A percentile compares a stretch with the other conserved stretches of the same genome.
These are phyloP conservation scores for Leistus spinibarbis DNA, from an alignment of 2,888 invertebrate genomes.

Conservation along the genomic window DNA sequence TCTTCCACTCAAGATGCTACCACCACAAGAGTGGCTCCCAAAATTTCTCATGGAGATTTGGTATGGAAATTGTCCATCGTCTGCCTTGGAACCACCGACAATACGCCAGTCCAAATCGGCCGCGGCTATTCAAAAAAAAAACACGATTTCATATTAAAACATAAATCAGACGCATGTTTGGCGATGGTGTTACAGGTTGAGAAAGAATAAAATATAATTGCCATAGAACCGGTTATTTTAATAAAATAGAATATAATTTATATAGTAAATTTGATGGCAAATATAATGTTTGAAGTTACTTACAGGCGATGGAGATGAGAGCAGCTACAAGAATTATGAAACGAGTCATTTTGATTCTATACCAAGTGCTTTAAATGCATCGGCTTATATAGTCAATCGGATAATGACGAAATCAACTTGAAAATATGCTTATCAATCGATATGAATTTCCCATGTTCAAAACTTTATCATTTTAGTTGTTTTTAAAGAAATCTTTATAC, in stretches of 20 bases:
- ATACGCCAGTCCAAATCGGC: constrained; percentile 49
- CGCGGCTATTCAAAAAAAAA: background rate
- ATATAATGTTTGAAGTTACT: background rate
- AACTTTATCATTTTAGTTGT: background rate
- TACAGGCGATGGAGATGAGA: background rate
- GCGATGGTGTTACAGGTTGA: background rate
- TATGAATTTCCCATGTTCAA: background rate
- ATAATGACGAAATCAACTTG: background rate
- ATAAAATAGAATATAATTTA: background rate
- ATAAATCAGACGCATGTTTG: background rate
- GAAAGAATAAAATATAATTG: background rate
- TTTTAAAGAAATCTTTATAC: background rate
- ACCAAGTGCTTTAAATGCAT: background rate
- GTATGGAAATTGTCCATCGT: constrained; percentile 55
- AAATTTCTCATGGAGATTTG: constrained; percentile 56
- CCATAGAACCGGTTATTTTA: background rate
- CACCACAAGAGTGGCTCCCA: constrained; percentile 58
- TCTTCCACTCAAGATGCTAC: constrained; percentile 56
- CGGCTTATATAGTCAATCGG: background rate
- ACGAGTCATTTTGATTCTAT: background rate
- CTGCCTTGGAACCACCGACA: constrained; percentile 57
- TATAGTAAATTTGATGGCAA: background rate
- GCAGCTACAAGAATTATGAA: constrained; percentile 1
- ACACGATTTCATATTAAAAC: background rate
- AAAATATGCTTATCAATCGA: background rate